phyloP scores from a whole-genome alignment of 37 sponge, comb jelly and placozoan genomes.

The Spongilla lacustris region DNA sequence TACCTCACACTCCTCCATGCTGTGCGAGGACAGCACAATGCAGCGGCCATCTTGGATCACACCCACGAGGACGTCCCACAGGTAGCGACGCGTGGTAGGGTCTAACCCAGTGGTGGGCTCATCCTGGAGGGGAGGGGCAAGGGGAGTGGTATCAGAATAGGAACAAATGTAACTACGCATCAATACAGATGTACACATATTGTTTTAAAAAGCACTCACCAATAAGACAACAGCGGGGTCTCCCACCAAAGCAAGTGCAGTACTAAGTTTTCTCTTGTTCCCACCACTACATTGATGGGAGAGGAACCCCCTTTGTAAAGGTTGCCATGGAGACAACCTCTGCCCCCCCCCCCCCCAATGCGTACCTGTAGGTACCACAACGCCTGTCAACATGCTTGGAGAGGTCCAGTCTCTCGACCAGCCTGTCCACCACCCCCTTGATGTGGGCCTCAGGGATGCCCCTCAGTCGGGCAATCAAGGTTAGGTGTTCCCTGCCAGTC shows the following conservation, averaged over 20 bases:
- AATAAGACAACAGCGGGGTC: conserved; percentile 53
- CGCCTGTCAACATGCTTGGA: conserved; percentile 64
- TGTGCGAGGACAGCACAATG: conserved; percentile 80
- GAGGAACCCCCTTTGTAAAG: background rate
- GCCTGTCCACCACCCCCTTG: conserved; percentile 44
- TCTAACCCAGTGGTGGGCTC: conserved; percentile 95
- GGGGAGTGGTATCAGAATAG: background rate
- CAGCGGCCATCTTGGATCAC: conserved; percentile 53
- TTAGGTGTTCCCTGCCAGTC: conserved; percentile 79
- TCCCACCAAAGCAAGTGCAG: conserved; percentile 80
- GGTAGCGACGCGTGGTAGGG: conserved; percentile 66
- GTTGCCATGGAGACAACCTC: background rate
- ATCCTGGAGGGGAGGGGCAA: conserved; percentile 63
- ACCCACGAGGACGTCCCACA: conserved; percentile 75
- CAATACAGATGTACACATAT: too few relatives aligned
- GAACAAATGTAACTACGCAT: background rate
- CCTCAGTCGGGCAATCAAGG: conserved; percentile 85
- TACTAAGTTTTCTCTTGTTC: conserved; percentile 84
- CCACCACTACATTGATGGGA: conserved; percentile 61
- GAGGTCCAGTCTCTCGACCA: conserved; percentile 72
- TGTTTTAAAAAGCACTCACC: conserved; percentile 10
- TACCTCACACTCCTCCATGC: conserved; percentile 96
- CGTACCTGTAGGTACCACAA: conserved; percentile 81
- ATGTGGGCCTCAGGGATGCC: conserved; percentile 73
- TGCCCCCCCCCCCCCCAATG: background rate